Conservation (phyloP, 1,140 invertebrate genomes). For the Mizuhopecten yessoensis region DNA sequence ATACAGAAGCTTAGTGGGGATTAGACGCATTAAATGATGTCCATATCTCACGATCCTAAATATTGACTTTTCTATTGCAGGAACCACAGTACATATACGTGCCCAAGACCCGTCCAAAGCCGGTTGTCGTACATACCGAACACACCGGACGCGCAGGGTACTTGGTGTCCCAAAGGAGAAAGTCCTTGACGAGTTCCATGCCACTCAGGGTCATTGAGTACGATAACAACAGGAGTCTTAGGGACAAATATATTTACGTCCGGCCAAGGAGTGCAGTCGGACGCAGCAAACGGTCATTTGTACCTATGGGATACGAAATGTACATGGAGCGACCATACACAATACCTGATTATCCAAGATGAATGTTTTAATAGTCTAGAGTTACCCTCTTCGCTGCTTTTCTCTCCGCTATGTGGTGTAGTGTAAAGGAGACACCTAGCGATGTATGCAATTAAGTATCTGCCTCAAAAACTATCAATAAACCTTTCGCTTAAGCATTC, state of each 20-base stretch:
- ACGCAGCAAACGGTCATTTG: not conserved
- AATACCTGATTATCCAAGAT: conserved; percentile 18
- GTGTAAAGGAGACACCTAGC: not conserved
- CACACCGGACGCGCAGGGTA: not conserved
- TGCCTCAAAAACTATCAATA: not conserved
- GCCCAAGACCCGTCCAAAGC: not conserved
- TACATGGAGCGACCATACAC: not conserved
- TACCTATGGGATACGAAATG: not conserved
- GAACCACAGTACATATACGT: conserved; percentile 25
- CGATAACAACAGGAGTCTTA: not conserved
- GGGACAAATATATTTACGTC: not conserved
- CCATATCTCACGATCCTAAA: no score
- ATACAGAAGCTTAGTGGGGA: no score
- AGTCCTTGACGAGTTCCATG: not conserved
- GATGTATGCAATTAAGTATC: not conserved
- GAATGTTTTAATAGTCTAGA: not conserved
- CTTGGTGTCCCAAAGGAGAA: not conserved
- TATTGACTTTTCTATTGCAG: not conserved
- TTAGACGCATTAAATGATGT: no score
- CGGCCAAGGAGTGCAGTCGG: conserved; percentile 20
- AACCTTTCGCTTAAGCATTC: not conserved
- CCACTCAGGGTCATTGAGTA: conserved; percentile 4
- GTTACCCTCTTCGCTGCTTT: not conserved
- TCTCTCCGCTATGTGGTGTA: not conserved
- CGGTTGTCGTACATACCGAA: not conserved